A percentile compares a stretch with the other conserved stretches of the same genome.
These are phyloP conservation scores for Chrysina gloriosa DNA, from an alignment of 2,888 invertebrate genomes.

Conservation along the genomic window DNA sequence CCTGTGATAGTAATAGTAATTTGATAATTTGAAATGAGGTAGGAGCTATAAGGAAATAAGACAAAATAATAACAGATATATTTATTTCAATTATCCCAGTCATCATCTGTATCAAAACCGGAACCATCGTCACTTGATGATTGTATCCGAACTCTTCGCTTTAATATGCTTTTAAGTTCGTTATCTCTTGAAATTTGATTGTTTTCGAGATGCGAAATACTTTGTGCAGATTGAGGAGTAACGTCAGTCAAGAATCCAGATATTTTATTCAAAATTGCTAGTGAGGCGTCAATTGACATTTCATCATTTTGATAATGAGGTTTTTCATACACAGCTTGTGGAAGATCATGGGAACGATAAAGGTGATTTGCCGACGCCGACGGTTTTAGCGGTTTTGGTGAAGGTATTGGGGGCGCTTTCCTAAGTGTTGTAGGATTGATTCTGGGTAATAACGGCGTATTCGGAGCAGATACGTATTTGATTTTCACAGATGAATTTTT, in stretches of 20 bases:
- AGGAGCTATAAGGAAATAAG: too few relatives aligned
- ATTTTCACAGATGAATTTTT: not conserved
- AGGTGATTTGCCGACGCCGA: not conserved
- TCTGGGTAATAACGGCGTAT: not conserved
- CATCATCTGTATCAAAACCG: conserved; percentile 2
- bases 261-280: not conserved
- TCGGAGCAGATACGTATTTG: not conserved
- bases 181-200: not conserved
- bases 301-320: not conserved
- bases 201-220: not conserved
- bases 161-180: not conserved
- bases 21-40: too few relatives aligned
- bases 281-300: not conserved
- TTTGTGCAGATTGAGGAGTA: too few relatives aligned
- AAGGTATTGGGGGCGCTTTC: not conserved
- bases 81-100: conserved; percentile 1
- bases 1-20: too few relatives aligned
- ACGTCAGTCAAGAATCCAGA: not conserved
- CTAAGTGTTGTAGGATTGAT: not conserved
- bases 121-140: not conserved
- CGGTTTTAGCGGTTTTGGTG: not conserved
- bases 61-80: too few relatives aligned
- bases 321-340: too few relatives aligned
- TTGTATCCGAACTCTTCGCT: not conserved
- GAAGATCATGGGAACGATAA: too few relatives aligned